Base-by-base conservation (phyloP, 2,113 vertebrate genomes). In the Xenopus borealis region DNA sequence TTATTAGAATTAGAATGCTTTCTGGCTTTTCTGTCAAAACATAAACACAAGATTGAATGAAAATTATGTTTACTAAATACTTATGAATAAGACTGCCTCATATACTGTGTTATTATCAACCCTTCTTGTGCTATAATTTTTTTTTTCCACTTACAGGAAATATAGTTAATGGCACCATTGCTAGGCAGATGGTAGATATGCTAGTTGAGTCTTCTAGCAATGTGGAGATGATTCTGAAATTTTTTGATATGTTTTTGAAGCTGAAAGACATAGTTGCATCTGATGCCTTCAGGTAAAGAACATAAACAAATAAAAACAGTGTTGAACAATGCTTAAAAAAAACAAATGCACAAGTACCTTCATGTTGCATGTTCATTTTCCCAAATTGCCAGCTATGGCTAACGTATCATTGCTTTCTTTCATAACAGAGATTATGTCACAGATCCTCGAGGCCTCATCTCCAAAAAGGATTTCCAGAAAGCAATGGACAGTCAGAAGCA, bases 241-340 rank as follows among this genome's bases (percentile, higher is more conserved):
- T 99, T 92, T 99, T 99, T 0, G 96, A 99, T 87, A 98, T 97
- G 95, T 99, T 99, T 90, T 93, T 98, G 10, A 98, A 98, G 82
- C 92, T 99, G 68, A 95, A 97, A 72, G 97, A 99, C 88, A 98
- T 99, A 3, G 94, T 96, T 72, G 92, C 93, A 0, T 98, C 96
- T 0, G 97, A 99, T 10, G 97, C 97, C 55, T 99, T 99, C 92
- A 87, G 90, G 16, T 76, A 70, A 16, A 45, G 27, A 55, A 16
- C 7, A n/a, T 61, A 61, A 55, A 55, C 23, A 12, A n/a, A 2
- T n/a, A 8, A 27, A 27, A 55, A 55, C n/a, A 55, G 11, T 3
- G 14, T 13, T 13, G 6, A 50, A 13, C 11, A 50, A 27, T 16
- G 14, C 47, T 13, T 3, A 50, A 13, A 6, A 12, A 13, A 50